These are phyloP conservation scores for Agelaius phoeniceus DNA, from an alignment of 2,113 vertebrate genomes.

Conservation along the genomic window DNA sequence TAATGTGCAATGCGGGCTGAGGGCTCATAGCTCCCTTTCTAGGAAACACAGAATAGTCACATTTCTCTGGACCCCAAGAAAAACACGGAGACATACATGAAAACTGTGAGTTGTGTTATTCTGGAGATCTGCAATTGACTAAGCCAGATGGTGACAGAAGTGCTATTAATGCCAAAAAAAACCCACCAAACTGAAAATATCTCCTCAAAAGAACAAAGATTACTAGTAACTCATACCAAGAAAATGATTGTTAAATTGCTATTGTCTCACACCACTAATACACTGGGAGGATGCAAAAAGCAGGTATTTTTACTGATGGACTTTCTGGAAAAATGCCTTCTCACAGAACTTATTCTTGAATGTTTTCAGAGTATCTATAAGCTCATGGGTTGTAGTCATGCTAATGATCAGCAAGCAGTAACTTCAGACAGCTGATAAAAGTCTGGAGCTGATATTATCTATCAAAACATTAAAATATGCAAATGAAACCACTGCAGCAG, in stretches of 20 bases:
- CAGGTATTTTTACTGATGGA: neutral
- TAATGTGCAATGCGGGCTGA: neutral
- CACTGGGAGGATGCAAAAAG: neutral
- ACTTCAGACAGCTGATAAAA: neutral
- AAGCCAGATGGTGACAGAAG: neutral
- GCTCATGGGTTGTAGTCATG: neutral
- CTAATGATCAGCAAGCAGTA: neutral
- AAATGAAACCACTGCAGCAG: neutral
- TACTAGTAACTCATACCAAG: neutral
- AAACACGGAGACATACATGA: neutral
- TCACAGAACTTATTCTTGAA: neutral
- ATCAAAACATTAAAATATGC: neutral
- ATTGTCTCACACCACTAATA: neutral
- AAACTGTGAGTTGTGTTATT: neutral
- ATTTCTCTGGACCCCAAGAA: neutral
- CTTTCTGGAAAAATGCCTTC: neutral
- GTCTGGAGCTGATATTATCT: neutral
- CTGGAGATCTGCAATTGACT: neutral
- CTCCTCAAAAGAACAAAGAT: neutral
- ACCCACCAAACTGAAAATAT: neutral
- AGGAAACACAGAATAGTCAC: neutral
- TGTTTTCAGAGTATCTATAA: neutral
- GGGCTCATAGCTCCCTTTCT: neutral
- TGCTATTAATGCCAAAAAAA: neutral
- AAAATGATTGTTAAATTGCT: neutral